Evolutionary conservation across 2,888 invertebrate genomes (phyloP), one percentile per base, ranked within the genome.

Genomic region (Crepidodera aurea): DNA sequence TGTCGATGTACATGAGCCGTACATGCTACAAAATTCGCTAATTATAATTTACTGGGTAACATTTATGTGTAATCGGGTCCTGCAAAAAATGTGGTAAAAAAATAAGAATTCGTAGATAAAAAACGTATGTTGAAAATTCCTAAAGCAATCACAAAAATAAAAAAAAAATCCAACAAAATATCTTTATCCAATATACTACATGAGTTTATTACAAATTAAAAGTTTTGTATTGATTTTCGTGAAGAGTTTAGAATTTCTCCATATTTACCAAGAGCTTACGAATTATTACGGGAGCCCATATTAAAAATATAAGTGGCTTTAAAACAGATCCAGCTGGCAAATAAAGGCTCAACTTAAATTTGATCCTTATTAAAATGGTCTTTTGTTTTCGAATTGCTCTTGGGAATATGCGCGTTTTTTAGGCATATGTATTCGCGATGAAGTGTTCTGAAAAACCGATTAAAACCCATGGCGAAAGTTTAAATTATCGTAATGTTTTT

Each of bases 291-390:
- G 63, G 66, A 67, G 65, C 67, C 73, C 74, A 78, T 79, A 79
- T 79, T 79, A 78, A 79, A 79, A 78, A 77, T 77, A 73, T 78
- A 79, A 79, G 79, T 79, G 79, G 79, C 78, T 79, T 79, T 78
- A 73, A 73, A 75, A 71, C 75, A 76, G 77, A 79, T 78, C 78
- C 78, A 73, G 75, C 75, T 74, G 75, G 77, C 78, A 79, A 78
- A 79, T 79, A 79, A 73, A 76, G 75, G 78, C 76, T 78, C 78
- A 77, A 79, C 78, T 77, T 77, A 78, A 78, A 79, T 78, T 78
- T 77, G 78, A 79, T 79, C 79, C 79, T 78, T 76, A 78, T 78
- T 77, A 78, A 78, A 79, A 76, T 77, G 77, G 74, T 73, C 78
- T 77, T 77, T 79, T 79, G 78, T 79, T 79, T 79, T 76, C 77